Base-by-base conservation (phyloP, 1,140 invertebrate genomes). In the Phocides pigmalion region DNA sequence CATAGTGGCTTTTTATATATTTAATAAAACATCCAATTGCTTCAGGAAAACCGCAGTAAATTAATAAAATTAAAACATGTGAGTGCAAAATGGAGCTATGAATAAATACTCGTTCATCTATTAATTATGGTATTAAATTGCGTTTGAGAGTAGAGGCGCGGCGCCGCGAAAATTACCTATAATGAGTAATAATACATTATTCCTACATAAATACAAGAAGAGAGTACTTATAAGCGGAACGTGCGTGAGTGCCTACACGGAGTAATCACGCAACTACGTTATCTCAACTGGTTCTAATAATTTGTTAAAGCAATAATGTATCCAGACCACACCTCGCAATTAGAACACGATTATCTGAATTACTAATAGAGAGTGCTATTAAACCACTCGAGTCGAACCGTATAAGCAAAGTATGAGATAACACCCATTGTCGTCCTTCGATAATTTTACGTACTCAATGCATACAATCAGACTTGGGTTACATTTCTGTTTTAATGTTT, bases 291-390 rank as follows among this genome's bases (percentile, higher is more conserved):
- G 47, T 62, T 74, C 75, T 79, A 72, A 76, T 77, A 79, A 82
- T 82, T 80, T 81, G 71, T 70, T 78, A 66, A 75, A 65, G 73
- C 70, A 76, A 83, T 81, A 77, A 80, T 71, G 63, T 69, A 70
- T 70, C 51, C 63, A 65, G 68, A 74, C 79, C 79, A 81, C 82
- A 82, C 84, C 82, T 83, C 51, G 74, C 80, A 82, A 86, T 89
- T 85, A 84, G 75, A 64, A 72, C 72, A 78, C 68, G 72, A 84
- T 82, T 82, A 82, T 77, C 62, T 73, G 73, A 75, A 79, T 77
- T 70, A 64, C 67, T 72, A 56, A 39, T 53, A 53, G 37, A 25
- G 35, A 71, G 58, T 68, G 66, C 77, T 79, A 79, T 80, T 81
- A 79, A 72, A 65, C 62, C 68, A 69, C 64, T 76, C 68, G 73